Conservation (phyloP, 2,888 invertebrate genomes). For the Lypha dubia region DNA sequence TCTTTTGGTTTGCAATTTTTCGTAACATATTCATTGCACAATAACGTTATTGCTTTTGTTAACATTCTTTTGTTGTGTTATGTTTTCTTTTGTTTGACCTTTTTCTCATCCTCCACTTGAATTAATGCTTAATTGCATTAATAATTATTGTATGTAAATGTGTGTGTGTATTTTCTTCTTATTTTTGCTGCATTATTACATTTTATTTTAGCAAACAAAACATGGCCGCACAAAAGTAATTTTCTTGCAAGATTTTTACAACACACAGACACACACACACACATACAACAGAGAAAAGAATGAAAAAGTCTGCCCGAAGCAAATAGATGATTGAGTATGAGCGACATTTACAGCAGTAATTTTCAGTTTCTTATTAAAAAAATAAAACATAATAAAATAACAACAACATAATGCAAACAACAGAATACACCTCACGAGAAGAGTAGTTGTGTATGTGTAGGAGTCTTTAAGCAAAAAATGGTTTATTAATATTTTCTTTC, state of each 20-base stretch:
- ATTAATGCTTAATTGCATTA: conserved; percentile 53
- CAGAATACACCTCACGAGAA: not conserved
- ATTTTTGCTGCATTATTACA: conserved; percentile 18
- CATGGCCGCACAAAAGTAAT: conserved; percentile 4
- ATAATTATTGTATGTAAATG: conserved; percentile 33
- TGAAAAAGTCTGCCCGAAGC: not conserved
- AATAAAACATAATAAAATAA: not conserved
- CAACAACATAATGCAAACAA: not conserved
- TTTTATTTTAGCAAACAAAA: conserved; percentile 24
- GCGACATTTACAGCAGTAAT: conserved; percentile 22
- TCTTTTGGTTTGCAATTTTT: not conserved
- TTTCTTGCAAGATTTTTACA: conserved; percentile 4
- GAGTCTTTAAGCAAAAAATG: not conserved
- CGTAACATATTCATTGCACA: conserved; percentile 4
- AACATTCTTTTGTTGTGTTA: not conserved
- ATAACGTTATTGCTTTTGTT: not conserved
- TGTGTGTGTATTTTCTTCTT: not conserved
- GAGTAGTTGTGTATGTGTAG: not conserved
- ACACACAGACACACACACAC: no score
- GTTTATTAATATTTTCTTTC: not conserved
- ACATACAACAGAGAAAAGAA: not conserved
- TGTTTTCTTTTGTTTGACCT: not conserved
- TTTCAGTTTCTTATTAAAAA: conserved; percentile 36
- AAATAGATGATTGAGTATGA: conserved; percentile 6
- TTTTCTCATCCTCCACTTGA: not conserved